Base-by-base conservation (phyloP, 2,113 vertebrate species). In the Oxyruncus cristatus region DNA sequence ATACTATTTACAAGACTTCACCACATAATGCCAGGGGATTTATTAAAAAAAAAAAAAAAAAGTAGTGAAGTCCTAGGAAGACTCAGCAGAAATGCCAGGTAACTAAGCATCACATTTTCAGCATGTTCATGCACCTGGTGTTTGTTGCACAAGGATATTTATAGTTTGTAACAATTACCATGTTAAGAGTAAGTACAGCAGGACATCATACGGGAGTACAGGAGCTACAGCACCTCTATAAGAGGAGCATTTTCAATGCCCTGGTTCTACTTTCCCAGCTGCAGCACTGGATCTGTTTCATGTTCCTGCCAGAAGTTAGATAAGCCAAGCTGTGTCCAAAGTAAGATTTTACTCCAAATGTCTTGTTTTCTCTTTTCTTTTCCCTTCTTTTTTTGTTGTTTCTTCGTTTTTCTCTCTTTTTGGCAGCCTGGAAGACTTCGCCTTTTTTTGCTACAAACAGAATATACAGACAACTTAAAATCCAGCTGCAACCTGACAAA, bases 321-420 rank as follows among this genome's bases (percentile, higher is more conserved):
- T 37, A 96, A 68, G n/a, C 53, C 83, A 93, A 87, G 76, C 83
- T 75, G 72, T 58, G 49, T 72, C 85, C 85, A 86, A 66, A 96
- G 80, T 32, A 73, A 79, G 80, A 84, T 41, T 74, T 93, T 79
- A 72, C n/a, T 91, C 21, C 20, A 52, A 92, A 46, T 94, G 91
- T 92, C 85, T 98, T 95, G 98, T 95, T 98, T 99, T 99, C 94
- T 98, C 98, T 90, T 97, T 98, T 28, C 93, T 98, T 62, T 98
- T 99, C 12, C 98, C 98, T 91, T 99, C 99, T 49, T 98, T 98
- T 92, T 99, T 99, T 53, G 97, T 98, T 86, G 97, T 97, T 89
- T 98, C 98, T 56, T 98, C 98, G 4, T 96, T 97, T 97, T 98
- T 99, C 95, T 98, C 98, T 93, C 97, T 97, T 92, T 98, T 99